Percentiles rank a stretch among this genome's conserved stretches.
These are phyloP conservation scores for Verasper variegatus DNA, from an alignment of 2,113 vertebrate genomes.

Conservation along the genomic window DNA sequence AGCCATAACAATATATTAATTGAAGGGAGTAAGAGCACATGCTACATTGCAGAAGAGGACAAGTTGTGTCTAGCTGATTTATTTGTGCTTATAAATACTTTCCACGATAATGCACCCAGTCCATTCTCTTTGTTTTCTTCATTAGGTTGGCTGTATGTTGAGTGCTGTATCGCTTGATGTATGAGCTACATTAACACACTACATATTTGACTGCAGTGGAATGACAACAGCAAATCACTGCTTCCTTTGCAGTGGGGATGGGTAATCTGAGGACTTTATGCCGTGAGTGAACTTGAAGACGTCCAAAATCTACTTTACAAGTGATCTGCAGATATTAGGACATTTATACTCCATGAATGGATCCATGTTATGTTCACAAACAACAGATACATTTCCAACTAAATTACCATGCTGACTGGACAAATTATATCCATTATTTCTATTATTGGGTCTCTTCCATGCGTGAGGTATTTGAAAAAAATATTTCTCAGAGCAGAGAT, in stretches of 20 bases:
- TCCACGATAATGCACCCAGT: slow-evolving; percentile 30
- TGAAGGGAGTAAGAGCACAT: slow-evolving; percentile 16
- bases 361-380: too few relatives aligned
- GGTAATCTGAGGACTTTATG: neutral
- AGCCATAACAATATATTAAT: slow-evolving; percentile 30
- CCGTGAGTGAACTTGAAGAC: neutral
- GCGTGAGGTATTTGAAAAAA: too few relatives aligned
- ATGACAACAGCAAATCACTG: slow-evolving; percentile 14
- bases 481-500: neutral
- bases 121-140: slow-evolving; percentile 45
- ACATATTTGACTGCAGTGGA: slow-evolving; percentile 34
- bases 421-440: neutral
- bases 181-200: slow-evolving; percentile 49
- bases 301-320: neutral
- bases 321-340: too few relatives aligned
- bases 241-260: too few relatives aligned
- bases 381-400: neutral
- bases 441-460: too few relatives aligned
- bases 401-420: neutral
- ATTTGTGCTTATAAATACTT: slow-evolving; percentile 26
- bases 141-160: slow-evolving; percentile 39
- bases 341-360: too few relatives aligned
- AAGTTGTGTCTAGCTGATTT: slow-evolving; percentile 24
- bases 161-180: slow-evolving; percentile 50
- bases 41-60: neutral